Conservation (phyloP, 92 coral and sea anemone species). For the Phenganax marumi region DNA sequence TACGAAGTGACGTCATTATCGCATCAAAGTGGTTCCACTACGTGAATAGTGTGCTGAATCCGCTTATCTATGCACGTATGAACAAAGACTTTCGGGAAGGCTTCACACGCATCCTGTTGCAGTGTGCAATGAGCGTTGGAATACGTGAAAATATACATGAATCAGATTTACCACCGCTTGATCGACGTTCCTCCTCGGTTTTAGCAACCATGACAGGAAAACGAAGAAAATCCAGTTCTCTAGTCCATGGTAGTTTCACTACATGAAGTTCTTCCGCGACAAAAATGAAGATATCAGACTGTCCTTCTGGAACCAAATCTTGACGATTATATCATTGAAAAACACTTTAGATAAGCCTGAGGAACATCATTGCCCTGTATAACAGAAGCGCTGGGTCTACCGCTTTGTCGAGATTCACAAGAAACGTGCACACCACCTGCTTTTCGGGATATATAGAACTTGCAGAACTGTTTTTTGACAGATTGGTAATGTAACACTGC, state of each 20-base stretch:
- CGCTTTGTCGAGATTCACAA: too few species aligned
- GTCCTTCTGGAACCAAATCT: neutral
- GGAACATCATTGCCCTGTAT: too few species aligned
- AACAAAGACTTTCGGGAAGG: slow-evolving; percentile 87
- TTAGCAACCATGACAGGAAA: neutral
- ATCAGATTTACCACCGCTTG: slow-evolving; percentile 16
- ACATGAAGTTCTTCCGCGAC: neutral
- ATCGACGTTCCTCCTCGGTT: slow-evolving; percentile 24
- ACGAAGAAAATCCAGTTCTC: slow-evolving; percentile 31
- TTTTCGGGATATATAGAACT: too few species aligned
- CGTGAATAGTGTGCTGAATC: slow-evolving; percentile 91
- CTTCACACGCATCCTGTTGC: slow-evolving; percentile 70
- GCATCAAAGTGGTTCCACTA: slow-evolving; percentile 96
- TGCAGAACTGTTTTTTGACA: too few species aligned
- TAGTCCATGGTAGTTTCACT: neutral
- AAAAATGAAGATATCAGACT: neutral
- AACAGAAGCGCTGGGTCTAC: too few species aligned
- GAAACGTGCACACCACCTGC: too few species aligned
- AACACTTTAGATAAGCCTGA: too few species aligned
- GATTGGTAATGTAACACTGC: too few species aligned
- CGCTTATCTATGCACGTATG: slow-evolving; percentile 94
- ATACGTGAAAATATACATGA: slow-evolving; percentile 69
- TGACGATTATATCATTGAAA: too few species aligned
- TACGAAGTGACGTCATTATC: slow-evolving; percentile 72
- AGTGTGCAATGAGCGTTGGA: slow-evolving; percentile 66